Evolutionary conservation across 2,797 vertebrate species (phyloP).

Genomic region (Luscinia megarhynchos): DNA sequence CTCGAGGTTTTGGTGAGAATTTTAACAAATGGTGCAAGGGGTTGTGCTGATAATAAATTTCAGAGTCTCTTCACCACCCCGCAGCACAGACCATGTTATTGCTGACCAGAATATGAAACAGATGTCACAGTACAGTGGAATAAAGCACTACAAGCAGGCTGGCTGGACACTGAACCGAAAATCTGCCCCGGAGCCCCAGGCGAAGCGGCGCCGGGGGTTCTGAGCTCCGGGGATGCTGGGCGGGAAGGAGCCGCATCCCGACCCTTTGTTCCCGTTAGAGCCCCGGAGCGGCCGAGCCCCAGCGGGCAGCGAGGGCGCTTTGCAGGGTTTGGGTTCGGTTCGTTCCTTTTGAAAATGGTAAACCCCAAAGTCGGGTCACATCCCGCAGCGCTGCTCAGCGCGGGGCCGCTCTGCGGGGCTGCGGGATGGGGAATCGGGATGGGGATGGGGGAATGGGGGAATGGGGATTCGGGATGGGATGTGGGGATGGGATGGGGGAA

Average conservation of each 20-base stretch:
- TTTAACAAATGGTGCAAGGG: not conserved
- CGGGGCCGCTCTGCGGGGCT: not conserved
- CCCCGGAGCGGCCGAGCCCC: not conserved
- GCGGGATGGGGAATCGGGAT: too few species aligned
- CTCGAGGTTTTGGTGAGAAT: not conserved
- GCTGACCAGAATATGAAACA: accelerated
- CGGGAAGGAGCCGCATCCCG: not conserved
- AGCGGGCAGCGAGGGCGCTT: too few species aligned
- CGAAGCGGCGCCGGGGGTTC: accelerated
- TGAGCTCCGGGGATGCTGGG: not conserved
- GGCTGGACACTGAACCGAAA: not conserved
- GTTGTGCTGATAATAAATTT: not conserved
- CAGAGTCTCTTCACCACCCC: accelerated
- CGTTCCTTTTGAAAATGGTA: not conserved
- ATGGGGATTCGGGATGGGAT: too few species aligned
- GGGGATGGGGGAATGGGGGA: too few species aligned
- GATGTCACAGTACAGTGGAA: not conserved
- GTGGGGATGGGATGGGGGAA: too few species aligned
- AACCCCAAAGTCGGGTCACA: not conserved
- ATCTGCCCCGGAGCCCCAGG: accelerated
- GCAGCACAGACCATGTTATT: accelerated
- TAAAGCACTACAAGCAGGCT: not conserved
- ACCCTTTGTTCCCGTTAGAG: not conserved
- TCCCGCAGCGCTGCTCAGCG: not conserved
- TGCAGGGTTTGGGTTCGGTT: not conserved